Base-by-base conservation (phyloP, 2,888 invertebrate species). In the Tanytarsus gracilentus region DNA sequence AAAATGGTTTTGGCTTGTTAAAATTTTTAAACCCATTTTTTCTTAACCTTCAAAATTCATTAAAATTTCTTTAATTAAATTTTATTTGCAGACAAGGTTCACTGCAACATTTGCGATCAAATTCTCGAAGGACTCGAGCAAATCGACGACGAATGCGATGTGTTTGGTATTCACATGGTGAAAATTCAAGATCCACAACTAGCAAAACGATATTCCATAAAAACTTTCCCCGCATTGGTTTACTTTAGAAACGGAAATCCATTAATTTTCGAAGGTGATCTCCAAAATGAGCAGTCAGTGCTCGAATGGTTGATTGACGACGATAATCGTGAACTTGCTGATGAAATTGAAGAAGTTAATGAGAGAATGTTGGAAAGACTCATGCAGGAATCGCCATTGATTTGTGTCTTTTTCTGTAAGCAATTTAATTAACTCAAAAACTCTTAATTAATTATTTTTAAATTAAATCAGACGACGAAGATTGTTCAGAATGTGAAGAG, bases 321-420 rank as follows among this genome's bases (percentile, higher is more conserved):
- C 69, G 93, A 94, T 64, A 94, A 93, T 70, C 81, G 94, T 11
- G 94, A 94, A 75, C 72, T 94, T 65, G 91, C 91, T 18, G 94
- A 94, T 74, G 93, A 94, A 77, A 94, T 94, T 65, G 94, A 94
- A 75, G 87, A 89, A 29, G 92, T 94, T 7, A 94, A 94, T 68
- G 86, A 85, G 25, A 80, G 90, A 66, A 94, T 94, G 94, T 74
- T 94, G 65, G 86, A 86, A 65, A 80, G 91, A 66, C 78, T 94
- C 56, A 78, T 94, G 66, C 85, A 84, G 18, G 89, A 91, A 69
- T 92, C 92, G 14, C 87, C 90, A 60, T 82, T 93, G 66, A 76
- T 94, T 62, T 93, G 90, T 48, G 94, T 93, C 16, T 91, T 92
- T 75, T 94, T 92, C 74, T 93, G 93, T 94, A 78, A 83, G 83